A percentile compares a stretch with the other conserved stretches of the same genome.
Conservation (phyloP, 2,888 invertebrate genomes). For the Bugulina stolonifera region DNA sequence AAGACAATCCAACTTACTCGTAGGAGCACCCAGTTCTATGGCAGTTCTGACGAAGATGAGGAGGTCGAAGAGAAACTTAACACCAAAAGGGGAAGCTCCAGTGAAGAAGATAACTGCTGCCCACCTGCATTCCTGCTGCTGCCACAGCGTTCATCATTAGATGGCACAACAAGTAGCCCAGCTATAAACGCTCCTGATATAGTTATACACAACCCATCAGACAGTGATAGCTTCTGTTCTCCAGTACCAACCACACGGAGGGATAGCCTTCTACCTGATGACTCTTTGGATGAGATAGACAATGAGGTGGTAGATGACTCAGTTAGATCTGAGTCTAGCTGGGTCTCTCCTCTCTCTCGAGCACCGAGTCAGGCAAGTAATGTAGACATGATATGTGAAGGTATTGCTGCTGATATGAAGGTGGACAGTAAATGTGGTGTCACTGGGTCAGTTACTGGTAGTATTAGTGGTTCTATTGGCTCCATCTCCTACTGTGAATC, state of each 20-base stretch:
- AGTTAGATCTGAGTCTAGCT: neutral
- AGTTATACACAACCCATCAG: neutral
- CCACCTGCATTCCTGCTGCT: neutral
- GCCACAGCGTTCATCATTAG: neutral
- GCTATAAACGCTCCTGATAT: slow-evolving; percentile 2
- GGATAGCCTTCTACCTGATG: neutral
- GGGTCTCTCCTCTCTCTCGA: neutral
- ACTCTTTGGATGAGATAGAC: neutral
- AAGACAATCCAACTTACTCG: neutral
- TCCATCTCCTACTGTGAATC: neutral
- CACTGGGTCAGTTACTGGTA: neutral
- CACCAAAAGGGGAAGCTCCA: neutral
- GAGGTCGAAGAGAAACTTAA: neutral
- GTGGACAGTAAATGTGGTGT: neutral
- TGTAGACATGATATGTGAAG: neutral
- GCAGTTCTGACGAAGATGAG: neutral
- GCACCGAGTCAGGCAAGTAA: neutral
- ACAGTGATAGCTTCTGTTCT: neutral
- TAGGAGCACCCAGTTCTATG: slow-evolving; percentile 18
- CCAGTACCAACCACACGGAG: neutral
- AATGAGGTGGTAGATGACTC: neutral
- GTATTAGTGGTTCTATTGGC: neutral
- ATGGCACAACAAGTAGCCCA: neutral
- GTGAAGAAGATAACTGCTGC: neutral
- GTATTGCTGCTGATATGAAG: too few species aligned